A percentile compares a stretch with the other conserved stretches of the same genome.
These are phyloP conservation scores for Metopolophium dirhodum DNA, from an alignment of 1,140 invertebrate genomes.

Conservation along the genomic window DNA sequence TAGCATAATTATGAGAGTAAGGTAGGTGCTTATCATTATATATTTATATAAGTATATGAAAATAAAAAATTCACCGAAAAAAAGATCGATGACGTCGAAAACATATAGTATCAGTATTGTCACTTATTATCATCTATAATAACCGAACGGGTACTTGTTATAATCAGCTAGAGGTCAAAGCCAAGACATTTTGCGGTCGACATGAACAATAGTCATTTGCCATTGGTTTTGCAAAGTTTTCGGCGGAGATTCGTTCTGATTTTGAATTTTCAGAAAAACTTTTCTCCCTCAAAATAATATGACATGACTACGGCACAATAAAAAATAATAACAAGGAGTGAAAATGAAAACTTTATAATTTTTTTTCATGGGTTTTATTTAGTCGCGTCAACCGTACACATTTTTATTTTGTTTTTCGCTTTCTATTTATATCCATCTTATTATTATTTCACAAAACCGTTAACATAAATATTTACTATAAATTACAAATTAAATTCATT, in stretches of 20 bases:
- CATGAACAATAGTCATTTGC: not conserved
- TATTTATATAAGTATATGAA: no score
- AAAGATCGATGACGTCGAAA: no score
- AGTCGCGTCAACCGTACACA: not conserved
- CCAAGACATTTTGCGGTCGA: not conserved
- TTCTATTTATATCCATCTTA: not conserved
- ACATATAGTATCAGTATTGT: no score
- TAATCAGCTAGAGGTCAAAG: no score
- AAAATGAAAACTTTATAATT: constrained; percentile 1
- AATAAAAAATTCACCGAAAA: no score
- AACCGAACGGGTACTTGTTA: not conserved
- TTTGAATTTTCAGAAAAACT: not conserved
- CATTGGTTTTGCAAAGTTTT: not conserved
- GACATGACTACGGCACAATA: not conserved
- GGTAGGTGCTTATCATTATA: no score
- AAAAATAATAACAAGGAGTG: not conserved
- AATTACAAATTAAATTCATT: not conserved
- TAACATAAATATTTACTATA: not conserved
- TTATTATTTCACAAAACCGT: not conserved
- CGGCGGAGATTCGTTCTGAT: not conserved
- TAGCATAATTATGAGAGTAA: no score
- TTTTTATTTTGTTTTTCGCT: not conserved
- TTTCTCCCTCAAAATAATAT: not conserved
- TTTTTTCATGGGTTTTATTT: not conserved
- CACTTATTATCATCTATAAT: not conserved